Evolutionary conservation across 1,140 invertebrate genomes (phyloP).

Genomic region (Sogatella furcifera): DNA sequence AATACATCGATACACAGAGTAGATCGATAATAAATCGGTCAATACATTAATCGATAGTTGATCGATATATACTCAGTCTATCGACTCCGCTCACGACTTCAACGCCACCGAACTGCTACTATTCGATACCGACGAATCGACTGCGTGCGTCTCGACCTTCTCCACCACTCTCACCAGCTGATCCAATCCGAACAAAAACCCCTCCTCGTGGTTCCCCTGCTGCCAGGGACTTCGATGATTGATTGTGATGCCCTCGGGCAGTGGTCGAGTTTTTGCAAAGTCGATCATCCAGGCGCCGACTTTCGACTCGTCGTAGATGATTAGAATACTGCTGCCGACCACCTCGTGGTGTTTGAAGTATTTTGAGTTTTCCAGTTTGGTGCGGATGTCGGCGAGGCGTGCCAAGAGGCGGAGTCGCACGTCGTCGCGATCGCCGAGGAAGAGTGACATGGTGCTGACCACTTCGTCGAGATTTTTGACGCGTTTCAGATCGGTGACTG

Average conservation of each 20-base stretch:
- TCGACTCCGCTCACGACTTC: background rate
- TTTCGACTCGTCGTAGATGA: conserved; percentile 79
- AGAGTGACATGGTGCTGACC: conserved; percentile 61
- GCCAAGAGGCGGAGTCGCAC: conserved; percentile 57
- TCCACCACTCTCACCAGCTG: conserved; percentile 47
- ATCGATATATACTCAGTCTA: no score
- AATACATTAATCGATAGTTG: no score
- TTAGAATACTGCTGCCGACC: conserved; percentile 87
- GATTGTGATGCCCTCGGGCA: conserved; percentile 57
- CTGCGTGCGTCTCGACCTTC: background rate
- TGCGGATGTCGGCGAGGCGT: conserved; percentile 64
- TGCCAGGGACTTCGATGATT: conserved; percentile 69
- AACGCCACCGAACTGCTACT: background rate
- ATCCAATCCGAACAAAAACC: conserved; percentile 82
- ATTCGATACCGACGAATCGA: background rate
- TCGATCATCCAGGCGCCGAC: conserved; percentile 93
- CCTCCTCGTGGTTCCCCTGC: conserved; percentile 91
- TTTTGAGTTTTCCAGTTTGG: conserved; percentile 67
- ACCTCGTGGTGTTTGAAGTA: conserved; percentile 85
- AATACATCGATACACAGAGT: no score
- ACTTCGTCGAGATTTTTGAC: conserved; percentile 70
- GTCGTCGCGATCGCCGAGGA: conserved; percentile 54
- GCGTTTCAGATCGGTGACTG: conserved; percentile 63
- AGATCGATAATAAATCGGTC: no score
- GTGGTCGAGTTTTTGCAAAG: conserved; percentile 79